Percentiles rank a stretch among this genome's conserved stretches.
phyloP scores from a whole-genome alignment of 2,888 invertebrate genomes.

The Capitulum mitella region DNA sequence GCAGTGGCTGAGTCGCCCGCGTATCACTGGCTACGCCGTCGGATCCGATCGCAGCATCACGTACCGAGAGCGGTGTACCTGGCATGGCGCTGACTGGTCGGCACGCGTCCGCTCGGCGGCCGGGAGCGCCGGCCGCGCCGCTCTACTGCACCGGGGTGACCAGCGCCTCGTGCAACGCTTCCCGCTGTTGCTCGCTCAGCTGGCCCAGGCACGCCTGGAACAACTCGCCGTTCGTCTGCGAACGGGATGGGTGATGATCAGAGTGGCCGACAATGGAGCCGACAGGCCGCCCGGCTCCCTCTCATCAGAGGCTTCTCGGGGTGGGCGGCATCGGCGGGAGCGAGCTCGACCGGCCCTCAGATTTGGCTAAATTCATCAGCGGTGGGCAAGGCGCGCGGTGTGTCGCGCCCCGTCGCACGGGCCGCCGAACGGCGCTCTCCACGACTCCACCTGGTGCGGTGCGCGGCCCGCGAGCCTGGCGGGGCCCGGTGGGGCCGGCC shows the following conservation, averaged over 20 bases:
- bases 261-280: too few relatives aligned
- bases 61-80: neutral
- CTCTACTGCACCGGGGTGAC: neutral
- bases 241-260: slow-evolving; percentile 39
- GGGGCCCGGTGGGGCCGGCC: neutral
- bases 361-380: slow-evolving; percentile 11
- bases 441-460: too few relatives aligned
- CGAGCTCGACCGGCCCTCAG: slow-evolving; percentile 13
- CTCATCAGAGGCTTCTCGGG: slow-evolving; percentile 21
- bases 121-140: neutral
- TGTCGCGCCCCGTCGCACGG: too few relatives aligned
- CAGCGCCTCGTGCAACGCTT: slow-evolving; percentile 58
- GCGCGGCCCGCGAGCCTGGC: too few relatives aligned
- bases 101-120: neutral
- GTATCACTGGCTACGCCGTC: neutral
- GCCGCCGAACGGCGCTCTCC: too few relatives aligned
- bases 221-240: slow-evolving; percentile 65
- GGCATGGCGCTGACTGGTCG: neutral
- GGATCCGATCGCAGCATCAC: neutral
- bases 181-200: slow-evolving; percentile 70
- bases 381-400: neutral
- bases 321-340: slow-evolving; percentile 6
- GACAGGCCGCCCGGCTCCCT: too few relatives aligned
- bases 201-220: slow-evolving; percentile 71
- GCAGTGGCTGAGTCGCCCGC: neutral